Base-by-base conservation (phyloP, 2,888 invertebrate species). In the Iphiclides podalirius region DNA sequence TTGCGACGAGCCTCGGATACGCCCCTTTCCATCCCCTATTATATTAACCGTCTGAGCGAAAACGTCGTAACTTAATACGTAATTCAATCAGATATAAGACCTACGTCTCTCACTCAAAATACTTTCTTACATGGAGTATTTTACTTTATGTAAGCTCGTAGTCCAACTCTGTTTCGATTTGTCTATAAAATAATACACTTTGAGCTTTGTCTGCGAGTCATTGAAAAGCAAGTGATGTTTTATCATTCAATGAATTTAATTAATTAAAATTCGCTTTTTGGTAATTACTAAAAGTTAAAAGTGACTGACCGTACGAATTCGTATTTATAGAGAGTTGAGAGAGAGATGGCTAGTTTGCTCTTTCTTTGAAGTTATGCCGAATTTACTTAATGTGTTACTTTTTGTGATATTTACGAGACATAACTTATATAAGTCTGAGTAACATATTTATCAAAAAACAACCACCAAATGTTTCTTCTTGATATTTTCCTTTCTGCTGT, bases 161-260 rank as follows among this genome's bases (percentile, higher is more conserved):
- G 69, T 63, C 61, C 60, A 55, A 66, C 67, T 66, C 60, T 68
- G 72, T 78, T 77, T 76, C 66, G 79, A 78, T 79, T 84, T 82
- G 79, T 81, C 79, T 79, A 86, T 86, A 80, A 86, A 86, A 87
- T 88, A 87, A 88, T 87, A 86, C 84, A 85, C 83, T 86, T 85
- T 83, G 79, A 72, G 79, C 84, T 84, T 87, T 87, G 87, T 86
- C 79, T 78, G 84, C 57, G 59, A 75, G 67, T 79, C 78, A 80
- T 78, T 82, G 79, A 74, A 75, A 79, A 76, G 78, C 75, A 81
- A 83, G 79, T 78, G 83, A 79, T 84, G 86, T 84, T 85, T 79
- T 72, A 75, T 75, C 72, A 70, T 76, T 79, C 71, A 81, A 76
- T 78, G 72, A 82, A 85, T 77, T 82, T 83, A 79, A 84, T 85